A percentile compares a stretch with the other conserved stretches of the same genome.
phyloP scores from a whole-genome alignment of 2,797 vertebrate genomes.

The Myiothlypis chrysogaster region DNA sequence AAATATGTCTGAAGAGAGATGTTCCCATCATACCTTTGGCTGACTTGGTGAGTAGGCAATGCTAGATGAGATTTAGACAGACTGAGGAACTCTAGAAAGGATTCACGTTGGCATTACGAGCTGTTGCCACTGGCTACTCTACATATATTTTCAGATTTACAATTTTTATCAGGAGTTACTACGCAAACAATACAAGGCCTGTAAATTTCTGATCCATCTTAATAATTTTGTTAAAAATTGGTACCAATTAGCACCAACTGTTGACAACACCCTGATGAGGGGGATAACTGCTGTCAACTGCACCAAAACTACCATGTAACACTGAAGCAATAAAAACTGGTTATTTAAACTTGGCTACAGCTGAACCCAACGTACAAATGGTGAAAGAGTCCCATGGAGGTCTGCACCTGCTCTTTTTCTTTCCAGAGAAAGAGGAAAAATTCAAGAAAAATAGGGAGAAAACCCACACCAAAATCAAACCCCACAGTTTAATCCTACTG shows the following conservation, averaged over 20 bases:
- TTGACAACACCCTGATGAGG: background rate
- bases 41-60: background rate
- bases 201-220: background rate
- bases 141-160: background rate
- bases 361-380: rapidly evolving
- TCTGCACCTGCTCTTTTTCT: background rate
- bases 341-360: background rate
- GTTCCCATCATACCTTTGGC: background rate
- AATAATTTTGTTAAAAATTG: background rate
- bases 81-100: background rate
- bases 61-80: background rate
- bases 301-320: background rate
- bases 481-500: background rate
- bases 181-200: background rate
- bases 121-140: background rate
- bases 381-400: background rate
- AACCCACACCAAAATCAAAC: rapidly evolving
- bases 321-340: background rate
- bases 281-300: background rate
- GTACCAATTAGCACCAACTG: background rate
- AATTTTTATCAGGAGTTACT: background rate
- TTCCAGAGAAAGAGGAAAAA: background rate
- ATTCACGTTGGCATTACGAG: background rate
- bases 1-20: background rate
- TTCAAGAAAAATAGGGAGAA: background rate